A percentile compares a stretch with the other conserved stretches of the same genome.
Evolutionary conservation across 2,113 vertebrate species (phyloP).

Genomic region (Datnioides undecimradiatus): DNA sequence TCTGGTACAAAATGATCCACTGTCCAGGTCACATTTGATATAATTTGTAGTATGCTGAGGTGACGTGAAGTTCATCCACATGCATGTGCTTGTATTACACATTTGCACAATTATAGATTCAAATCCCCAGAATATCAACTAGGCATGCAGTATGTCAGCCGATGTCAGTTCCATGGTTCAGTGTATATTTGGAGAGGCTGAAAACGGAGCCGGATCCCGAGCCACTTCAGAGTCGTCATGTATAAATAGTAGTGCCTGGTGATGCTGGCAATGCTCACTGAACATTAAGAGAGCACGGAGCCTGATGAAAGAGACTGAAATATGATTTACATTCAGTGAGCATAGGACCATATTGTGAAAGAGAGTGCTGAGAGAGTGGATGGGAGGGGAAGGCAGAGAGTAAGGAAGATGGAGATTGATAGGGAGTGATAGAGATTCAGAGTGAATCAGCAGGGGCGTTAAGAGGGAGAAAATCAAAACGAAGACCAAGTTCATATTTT

Average conservation of each 20-base stretch:
- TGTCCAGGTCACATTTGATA: constrained; percentile 1
- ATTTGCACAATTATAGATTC: constrained; percentile 56
- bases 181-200: constrained; percentile 66
- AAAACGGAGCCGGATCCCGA: constrained; percentile 63
- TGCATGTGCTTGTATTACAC: constrained; percentile 48
- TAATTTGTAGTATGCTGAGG: constrained; percentile 10
- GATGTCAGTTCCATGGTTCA: constrained; percentile 33
- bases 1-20: background rate
- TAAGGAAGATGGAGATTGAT: constrained; percentile 54
- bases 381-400: constrained; percentile 29
- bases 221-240: constrained; percentile 44
- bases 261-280: constrained; percentile 53
- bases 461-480: constrained; percentile 26
- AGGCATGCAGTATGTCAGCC: constrained; percentile 41
- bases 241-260: constrained; percentile 75
- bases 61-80: constrained; percentile 36
- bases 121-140: constrained; percentile 56
- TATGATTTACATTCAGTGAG: constrained; percentile 71
- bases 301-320: constrained; percentile 83
- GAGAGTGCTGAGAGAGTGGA: constrained; percentile 18
- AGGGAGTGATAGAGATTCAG: constrained; percentile 22
- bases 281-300: constrained; percentile 52
- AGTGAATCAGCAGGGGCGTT: constrained; percentile 13
- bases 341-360: constrained; percentile 47
- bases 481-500: constrained; percentile 45